Percentiles rank a stretch among this genome's conserved stretches.
These are phyloP conservation scores for Thryonomys swinderianus DNA, from an alignment of 2,113 vertebrate species.

Conservation along the genomic window DNA sequence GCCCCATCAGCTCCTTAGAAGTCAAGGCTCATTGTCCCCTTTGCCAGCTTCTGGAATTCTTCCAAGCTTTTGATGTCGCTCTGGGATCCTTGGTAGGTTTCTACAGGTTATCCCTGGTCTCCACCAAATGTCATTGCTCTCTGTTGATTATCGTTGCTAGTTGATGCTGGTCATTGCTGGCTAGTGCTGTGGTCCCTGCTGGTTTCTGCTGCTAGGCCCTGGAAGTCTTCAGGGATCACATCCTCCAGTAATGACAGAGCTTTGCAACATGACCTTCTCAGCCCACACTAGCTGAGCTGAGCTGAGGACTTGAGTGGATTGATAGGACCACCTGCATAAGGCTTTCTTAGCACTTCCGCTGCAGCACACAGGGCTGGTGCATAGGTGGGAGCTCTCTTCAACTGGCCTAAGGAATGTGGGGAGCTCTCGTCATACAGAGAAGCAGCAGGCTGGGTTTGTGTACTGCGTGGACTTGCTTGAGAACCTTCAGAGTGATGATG, in stretches of 20 bases:
- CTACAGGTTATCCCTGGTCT: not conserved
- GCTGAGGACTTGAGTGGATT: not conserved
- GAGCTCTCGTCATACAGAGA: not conserved
- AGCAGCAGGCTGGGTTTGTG: not conserved
- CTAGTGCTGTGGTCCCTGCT: not conserved
- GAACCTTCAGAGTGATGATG: not conserved
- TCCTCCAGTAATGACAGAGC: not conserved
- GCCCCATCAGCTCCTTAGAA: not conserved
- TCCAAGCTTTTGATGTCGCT: not conserved
- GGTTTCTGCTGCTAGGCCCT: not conserved
- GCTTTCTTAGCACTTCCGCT: not conserved
- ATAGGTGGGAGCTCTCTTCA: not conserved
- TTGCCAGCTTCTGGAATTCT: not conserved
- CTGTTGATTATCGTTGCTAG: not conserved
- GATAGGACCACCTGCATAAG: not conserved
- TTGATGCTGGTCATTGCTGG: not conserved
- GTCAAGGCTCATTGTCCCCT: not conserved
- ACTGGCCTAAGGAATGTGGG: not conserved
- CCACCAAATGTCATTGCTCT: not conserved
- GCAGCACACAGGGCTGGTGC: not conserved
- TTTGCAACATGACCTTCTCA: not conserved
- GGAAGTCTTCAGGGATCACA: not conserved
- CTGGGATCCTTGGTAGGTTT: not conserved
- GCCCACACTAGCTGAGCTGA: not conserved
- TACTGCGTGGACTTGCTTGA: not conserved